These are phyloP conservation scores for Neoascia interrupta DNA, from an alignment of 2,888 invertebrate genomes.

Conservation along the genomic window DNA sequence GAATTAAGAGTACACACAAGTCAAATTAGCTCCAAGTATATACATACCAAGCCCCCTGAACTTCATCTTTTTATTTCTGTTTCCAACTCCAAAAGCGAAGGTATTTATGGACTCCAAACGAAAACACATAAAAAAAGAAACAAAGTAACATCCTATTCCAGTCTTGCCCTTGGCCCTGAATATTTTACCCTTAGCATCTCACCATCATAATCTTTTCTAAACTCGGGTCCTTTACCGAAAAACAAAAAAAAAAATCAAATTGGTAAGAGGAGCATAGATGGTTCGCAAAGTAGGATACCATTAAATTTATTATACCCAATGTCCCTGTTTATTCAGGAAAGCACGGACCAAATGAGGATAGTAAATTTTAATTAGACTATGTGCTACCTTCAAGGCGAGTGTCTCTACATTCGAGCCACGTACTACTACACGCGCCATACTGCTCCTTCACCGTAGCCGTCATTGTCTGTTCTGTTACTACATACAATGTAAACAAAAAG, in stretches of 20 bases:
- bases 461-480: not conserved
- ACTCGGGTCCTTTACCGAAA: not conserved
- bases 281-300: not conserved
- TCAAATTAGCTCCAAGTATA: constrained; percentile 34
- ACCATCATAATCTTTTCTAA: constrained; percentile 24
- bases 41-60: too few species aligned
- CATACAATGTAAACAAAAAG: constrained; percentile 12
- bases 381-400: not conserved
- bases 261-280: constrained; percentile 3
- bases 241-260: not conserved
- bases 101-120: too few species aligned
- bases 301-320: constrained; percentile 33
- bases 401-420: constrained; percentile 21
- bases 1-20: constrained; percentile 8
- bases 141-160: not conserved
- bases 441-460: too few species aligned
- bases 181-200: constrained; percentile 32
- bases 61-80: too few species aligned
- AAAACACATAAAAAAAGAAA: too few species aligned
- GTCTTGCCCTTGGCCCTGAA: constrained; percentile 18
- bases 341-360: constrained; percentile 11
- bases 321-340: not conserved
- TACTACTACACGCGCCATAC: constrained; percentile 10
- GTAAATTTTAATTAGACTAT: constrained; percentile 54
- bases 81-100: too few species aligned